Percentiles rank a stretch among this genome's conserved stretches.
Conservation (phyloP, 2,888 invertebrate species). For the Lepidonotus clava region DNA sequence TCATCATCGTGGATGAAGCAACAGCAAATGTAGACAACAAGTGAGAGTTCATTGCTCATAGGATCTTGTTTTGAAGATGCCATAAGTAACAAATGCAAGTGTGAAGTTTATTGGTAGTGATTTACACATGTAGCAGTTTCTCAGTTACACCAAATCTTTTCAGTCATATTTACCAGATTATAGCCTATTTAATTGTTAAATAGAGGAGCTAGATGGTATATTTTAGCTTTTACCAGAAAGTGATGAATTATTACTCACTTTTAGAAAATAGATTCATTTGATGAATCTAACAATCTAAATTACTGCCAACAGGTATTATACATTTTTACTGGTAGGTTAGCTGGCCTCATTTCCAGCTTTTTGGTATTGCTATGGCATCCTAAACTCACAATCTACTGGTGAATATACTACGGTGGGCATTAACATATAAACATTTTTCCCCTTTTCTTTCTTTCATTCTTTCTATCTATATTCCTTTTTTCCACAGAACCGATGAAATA, state of each 20-base stretch:
- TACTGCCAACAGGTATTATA: background rate
- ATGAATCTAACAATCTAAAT: background rate
- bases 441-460: background rate
- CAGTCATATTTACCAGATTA: background rate
- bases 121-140: background rate
- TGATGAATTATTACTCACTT: too few relatives aligned
- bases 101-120: background rate
- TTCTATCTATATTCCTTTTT: too few relatives aligned
- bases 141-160: background rate
- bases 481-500: background rate
- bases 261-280: background rate
- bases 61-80: background rate
- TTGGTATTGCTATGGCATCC: too few relatives aligned
- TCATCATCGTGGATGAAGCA: constrained; percentile 23
- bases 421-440: background rate
- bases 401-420: background rate
- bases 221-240: background rate
- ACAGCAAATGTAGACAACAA: constrained; percentile 25
- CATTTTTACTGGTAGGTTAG: background rate
- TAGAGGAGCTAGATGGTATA: background rate
- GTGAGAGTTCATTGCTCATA: background rate
- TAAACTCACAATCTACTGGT: background rate
- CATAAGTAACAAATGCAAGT: background rate
- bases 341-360: too few relatives aligned
- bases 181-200: background rate